These are phyloP conservation scores for Leptestheria dahalacensis DNA, from an alignment of 1,140 invertebrate species.

Conservation along the genomic window DNA sequence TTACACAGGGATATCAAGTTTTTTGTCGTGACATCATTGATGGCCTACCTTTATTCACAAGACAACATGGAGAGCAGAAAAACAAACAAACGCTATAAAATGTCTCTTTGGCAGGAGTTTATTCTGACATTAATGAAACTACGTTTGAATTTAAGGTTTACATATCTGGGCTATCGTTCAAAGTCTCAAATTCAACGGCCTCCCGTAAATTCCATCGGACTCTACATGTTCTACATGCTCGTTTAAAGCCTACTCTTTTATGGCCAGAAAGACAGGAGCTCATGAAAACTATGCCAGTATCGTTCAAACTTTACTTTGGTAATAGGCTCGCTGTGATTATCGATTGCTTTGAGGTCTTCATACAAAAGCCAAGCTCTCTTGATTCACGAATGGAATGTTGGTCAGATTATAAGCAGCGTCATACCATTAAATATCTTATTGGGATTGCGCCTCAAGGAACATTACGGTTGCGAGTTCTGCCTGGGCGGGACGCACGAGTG, in stretches of 20 bases:
- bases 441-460: background rate
- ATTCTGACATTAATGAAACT: too few relatives aligned
- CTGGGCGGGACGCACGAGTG: background rate
- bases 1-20: too few relatives aligned
- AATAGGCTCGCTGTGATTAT: background rate
- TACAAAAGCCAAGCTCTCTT: background rate
- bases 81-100: too few relatives aligned
- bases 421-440: background rate
- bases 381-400: background rate
- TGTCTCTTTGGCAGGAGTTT: too few relatives aligned
- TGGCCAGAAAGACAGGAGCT: background rate
- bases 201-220: background rate
- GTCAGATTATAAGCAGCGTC: background rate
- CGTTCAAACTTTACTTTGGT: background rate
- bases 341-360: background rate
- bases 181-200: background rate
- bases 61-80: too few relatives aligned
- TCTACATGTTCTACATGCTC: background rate
- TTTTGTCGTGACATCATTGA: too few relatives aligned
- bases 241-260: background rate
- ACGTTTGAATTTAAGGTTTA: too few relatives aligned
- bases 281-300: background rate
- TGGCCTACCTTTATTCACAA: too few relatives aligned
- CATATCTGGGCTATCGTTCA: too few relatives aligned
- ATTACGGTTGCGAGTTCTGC: background rate